Evolutionary conservation across 2,888 invertebrate genomes (phyloP), one percentile per base, ranked within the genome.

Genomic region (Eupithecia dodoneata): DNA sequence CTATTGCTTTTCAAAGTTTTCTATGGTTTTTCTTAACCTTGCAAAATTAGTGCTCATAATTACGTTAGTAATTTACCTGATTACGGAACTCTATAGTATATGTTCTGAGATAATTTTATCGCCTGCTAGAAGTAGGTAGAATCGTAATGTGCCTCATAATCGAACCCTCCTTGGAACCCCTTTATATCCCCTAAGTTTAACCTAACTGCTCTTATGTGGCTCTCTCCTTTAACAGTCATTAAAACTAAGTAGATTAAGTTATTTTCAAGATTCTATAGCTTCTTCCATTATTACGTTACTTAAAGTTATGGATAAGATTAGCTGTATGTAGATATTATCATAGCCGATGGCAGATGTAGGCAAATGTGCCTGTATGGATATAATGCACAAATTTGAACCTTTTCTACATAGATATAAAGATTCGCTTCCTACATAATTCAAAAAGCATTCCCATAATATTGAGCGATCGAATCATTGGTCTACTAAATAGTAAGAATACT

Each of bases 111-210:
- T n/a, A 42, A 69, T 72, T 74, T 77, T 69, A 77, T 71, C 12
- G 47, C 41, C 52, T 70, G 4, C 30, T 6, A 42, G 49, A 49
- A 49, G 55, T 74, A 72, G 15, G 47, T 55, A 79, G 74, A 66
- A 45, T 42, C 72, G 76, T 76, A 74, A 74, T 82, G 77, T 81
- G 80, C 78, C 76, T 81, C 71, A 74, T 75, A 80, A 81, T 81
- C 80, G 80, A 77, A 67, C 76, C 79, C 71, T 76, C 75, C 73
- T 71, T 72, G 80, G 82, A 82, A 76, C 82, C 76, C 81, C 80
- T 85, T 86, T 85, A 86, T 87, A 85, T 86, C 82, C 85, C 86
- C 85, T 77, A 82, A 84, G 81, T 74, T 82, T 83, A 82, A 77
- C 83, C 81, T 77, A 81, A 82, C 76, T 78, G 82, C 84, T 83